Percentiles rank a stretch among this genome's conserved stretches.
Evolutionary conservation across 2,888 invertebrate species (phyloP).

Genomic region (Tyria jacobaeae): DNA sequence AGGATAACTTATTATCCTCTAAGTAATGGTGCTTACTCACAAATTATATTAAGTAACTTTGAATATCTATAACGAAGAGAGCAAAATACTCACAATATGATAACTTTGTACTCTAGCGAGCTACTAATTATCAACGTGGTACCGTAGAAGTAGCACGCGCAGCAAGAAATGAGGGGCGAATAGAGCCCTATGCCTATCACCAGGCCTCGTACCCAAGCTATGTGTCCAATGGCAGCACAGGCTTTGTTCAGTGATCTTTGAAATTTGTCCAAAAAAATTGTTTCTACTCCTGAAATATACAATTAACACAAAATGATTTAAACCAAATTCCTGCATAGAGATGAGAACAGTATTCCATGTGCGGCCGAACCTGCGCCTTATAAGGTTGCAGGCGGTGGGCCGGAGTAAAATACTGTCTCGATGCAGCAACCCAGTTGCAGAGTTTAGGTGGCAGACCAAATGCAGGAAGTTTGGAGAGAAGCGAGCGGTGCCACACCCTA

Average conservation of each 20-base stretch:
- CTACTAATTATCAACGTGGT: conserved; percentile 88
- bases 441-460: too few relatives aligned
- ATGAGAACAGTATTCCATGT: too few relatives aligned
- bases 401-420: too few relatives aligned
- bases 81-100: conserved; percentile 88
- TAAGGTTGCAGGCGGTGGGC: too few relatives aligned
- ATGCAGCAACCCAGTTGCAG: too few relatives aligned
- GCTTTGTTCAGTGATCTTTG: conserved; percentile 79
- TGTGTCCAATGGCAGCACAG: conserved; percentile 82
- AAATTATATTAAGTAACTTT: too few relatives aligned
- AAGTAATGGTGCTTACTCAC: too few relatives aligned
- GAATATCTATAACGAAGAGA: background rate
- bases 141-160: conserved; percentile 90
- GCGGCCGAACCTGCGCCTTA: too few relatives aligned
- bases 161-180: conserved; percentile 90
- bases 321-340: too few relatives aligned
- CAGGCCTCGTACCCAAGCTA: conserved; percentile 88
- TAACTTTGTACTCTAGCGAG: conserved; percentile 87
- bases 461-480: too few relatives aligned
- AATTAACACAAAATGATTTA: background rate
- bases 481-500: too few relatives aligned
- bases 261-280: conserved; percentile 85
- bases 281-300: conserved; percentile 77
- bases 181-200: conserved; percentile 90
- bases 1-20: too few relatives aligned